These are phyloP conservation scores for Cyclophora punctaria DNA, from an alignment of 2,888 invertebrate genomes.

Conservation along the genomic window DNA sequence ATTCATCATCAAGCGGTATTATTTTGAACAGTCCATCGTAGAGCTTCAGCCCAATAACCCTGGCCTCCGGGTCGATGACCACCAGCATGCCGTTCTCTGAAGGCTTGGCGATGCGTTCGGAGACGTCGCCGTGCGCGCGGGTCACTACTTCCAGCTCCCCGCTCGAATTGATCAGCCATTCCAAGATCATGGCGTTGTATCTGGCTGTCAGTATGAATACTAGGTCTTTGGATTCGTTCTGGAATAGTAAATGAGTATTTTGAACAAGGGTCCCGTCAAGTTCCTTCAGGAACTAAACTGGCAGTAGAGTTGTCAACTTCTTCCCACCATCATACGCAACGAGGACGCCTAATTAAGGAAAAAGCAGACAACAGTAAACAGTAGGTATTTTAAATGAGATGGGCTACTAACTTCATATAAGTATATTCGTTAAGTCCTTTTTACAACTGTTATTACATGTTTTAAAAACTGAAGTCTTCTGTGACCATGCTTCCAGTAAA, in stretches of 20 bases:
- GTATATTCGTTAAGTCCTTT: no score
- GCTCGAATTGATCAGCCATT: constrained; percentile 82
- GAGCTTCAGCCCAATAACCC: constrained; percentile 94
- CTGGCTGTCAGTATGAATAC: constrained; percentile 94
- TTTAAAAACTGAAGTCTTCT: no score
- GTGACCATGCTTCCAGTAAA: no score
- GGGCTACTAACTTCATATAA: no score
- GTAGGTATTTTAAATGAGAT: no score
- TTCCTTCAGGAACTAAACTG: no score
- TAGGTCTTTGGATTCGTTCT: constrained; percentile 94
- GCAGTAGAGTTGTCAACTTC: no score
- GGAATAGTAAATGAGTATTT: constrained; percentile 28
- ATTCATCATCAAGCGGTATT: constrained; percentile 95
- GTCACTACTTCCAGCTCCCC: constrained; percentile 95
- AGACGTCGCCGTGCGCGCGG: constrained; percentile 96
- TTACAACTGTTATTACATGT: no score
- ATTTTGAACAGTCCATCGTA: constrained; percentile 99
- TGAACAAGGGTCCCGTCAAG: no score
- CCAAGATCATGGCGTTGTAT: constrained; percentile 97
- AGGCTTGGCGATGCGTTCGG: constrained; percentile 94
- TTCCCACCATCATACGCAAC: no score
- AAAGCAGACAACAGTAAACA: no score
- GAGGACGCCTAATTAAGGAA: neutral
- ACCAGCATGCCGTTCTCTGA: constrained; percentile 97
- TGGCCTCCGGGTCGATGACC: constrained; percentile 95